Conservation (phyloP, 2,797 vertebrate genomes). For the Lutjanus argentimaculatus region DNA sequence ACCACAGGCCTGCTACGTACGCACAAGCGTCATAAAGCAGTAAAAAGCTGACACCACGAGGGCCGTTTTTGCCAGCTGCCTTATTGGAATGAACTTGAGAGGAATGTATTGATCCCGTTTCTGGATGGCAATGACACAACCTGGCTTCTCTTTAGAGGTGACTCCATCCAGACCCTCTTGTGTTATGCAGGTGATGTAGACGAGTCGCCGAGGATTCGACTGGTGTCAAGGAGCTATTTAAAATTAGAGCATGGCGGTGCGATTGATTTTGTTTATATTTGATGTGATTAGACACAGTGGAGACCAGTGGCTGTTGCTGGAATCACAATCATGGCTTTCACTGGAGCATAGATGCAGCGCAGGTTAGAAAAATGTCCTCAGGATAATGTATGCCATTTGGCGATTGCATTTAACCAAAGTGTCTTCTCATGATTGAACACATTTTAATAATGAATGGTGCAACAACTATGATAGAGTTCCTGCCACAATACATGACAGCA, state of each 20-base stretch:
- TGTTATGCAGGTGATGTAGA: slow-evolving; percentile 65
- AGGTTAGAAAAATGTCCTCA: slow-evolving; percentile 62
- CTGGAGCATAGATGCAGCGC: slow-evolving; percentile 11
- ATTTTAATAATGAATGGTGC: slow-evolving; percentile 50
- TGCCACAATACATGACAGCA: neutral
- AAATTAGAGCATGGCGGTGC: slow-evolving; percentile 53
- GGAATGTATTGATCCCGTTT: slow-evolving; percentile 79
- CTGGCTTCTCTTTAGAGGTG: slow-evolving; percentile 77
- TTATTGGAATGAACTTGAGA: slow-evolving; percentile 83
- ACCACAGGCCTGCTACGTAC: slow-evolving; percentile 38
- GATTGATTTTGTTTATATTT: slow-evolving; percentile 75
- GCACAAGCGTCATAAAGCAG: slow-evolving; percentile 56
- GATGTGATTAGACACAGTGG: slow-evolving; percentile 68
- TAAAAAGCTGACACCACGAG: slow-evolving; percentile 76
- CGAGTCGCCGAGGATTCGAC: slow-evolving; percentile 55
- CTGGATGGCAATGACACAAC: slow-evolving; percentile 75
- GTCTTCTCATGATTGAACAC: slow-evolving; percentile 59
- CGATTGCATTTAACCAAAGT: slow-evolving; percentile 68
- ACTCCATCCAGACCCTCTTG: slow-evolving; percentile 66
- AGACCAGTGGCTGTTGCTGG: slow-evolving; percentile 46
- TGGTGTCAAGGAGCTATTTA: slow-evolving; percentile 73
- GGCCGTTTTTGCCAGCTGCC: slow-evolving; percentile 68
- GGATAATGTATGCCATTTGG: slow-evolving; percentile 71
- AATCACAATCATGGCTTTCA: slow-evolving; percentile 62
- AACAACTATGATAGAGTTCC: slow-evolving; percentile 7